These are phyloP conservation scores for Perdix hodgsoniae DNA, from an alignment of 2,797 vertebrate species.

Conservation along the genomic window DNA sequence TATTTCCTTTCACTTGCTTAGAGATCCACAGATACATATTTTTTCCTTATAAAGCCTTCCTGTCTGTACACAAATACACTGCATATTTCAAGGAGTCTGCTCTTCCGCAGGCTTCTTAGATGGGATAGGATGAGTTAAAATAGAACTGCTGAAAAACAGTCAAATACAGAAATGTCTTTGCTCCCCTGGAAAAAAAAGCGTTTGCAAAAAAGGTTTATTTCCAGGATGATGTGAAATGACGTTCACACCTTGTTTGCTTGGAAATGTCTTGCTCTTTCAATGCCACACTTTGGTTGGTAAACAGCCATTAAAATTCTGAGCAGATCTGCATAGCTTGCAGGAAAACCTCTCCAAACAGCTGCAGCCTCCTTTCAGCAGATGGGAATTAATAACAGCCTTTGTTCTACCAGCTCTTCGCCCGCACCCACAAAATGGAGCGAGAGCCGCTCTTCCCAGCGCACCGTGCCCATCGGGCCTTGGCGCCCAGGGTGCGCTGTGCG, in stretches of 20 bases:
- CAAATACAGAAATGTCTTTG: not conserved
- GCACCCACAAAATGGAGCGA: constrained; percentile 52
- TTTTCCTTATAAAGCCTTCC: not conserved
- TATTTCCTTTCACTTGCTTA: not conserved
- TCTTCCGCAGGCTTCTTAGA: not conserved
- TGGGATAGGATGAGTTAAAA: constrained; percentile 23
- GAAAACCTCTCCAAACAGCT: constrained; percentile 74
- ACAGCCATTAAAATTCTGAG: constrained; percentile 77
- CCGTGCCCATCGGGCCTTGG: constrained; percentile 50
- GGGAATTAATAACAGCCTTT: constrained; percentile 82
- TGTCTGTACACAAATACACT: not conserved
- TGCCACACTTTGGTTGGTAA: constrained; percentile 63
- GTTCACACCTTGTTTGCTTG: constrained; percentile 51
- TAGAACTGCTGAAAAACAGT: not conserved
- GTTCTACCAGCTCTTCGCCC: constrained; percentile 73
- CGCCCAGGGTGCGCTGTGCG: constrained; percentile 45
- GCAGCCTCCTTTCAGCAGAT: constrained; percentile 78
- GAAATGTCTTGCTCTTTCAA: constrained; percentile 58
- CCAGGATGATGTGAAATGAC: constrained; percentile 28
- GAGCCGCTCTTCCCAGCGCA: constrained; percentile 42
- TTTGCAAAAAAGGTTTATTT: constrained; percentile 38
- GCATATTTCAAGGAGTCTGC: not conserved
- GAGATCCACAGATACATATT: not conserved
- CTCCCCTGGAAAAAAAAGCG: constrained; percentile 1
- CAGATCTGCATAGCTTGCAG: constrained; percentile 77